phyloP scores from a whole-genome alignment of 2,113 vertebrate species.

The Xenopus borealis region DNA sequence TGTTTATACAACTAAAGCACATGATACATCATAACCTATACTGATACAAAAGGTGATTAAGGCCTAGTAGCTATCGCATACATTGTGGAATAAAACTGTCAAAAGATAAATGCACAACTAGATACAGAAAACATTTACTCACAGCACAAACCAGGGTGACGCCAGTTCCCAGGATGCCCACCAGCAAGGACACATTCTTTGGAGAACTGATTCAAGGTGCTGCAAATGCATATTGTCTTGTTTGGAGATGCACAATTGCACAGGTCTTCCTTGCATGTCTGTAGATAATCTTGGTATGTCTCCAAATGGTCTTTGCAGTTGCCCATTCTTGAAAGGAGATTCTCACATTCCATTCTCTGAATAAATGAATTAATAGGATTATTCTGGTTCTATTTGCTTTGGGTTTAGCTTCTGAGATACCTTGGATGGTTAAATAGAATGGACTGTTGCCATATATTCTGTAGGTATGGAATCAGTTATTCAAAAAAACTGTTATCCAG shows the following conservation, averaged over 20 bases:
- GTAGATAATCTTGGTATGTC: conserved; percentile 52
- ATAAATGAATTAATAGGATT: not conserved
- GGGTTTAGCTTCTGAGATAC: too few species aligned
- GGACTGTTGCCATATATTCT: too few species aligned
- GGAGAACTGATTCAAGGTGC: conserved; percentile 64
- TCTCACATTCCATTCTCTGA: conserved; percentile 59
- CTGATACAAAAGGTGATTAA: too few species aligned
- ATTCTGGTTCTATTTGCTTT: not conserved
- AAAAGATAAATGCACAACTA: too few species aligned
- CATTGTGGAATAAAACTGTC: too few species aligned
- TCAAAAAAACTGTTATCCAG: too few species aligned
- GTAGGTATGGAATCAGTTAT: too few species aligned
- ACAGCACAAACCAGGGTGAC: conserved; percentile 60
- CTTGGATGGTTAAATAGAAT: too few species aligned
- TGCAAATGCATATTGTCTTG: conserved; percentile 55
- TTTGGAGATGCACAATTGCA: conserved; percentile 50
- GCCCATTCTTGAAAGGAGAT: conserved; percentile 55
- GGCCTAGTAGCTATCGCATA: too few species aligned
- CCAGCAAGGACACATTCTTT: conserved; percentile 60
- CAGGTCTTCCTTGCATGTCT: conserved; percentile 58
- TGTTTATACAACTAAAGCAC: too few species aligned
- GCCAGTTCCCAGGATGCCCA: conserved; percentile 63
- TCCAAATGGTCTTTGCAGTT: conserved; percentile 54
- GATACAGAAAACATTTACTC: conserved; percentile 45
- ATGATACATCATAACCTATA: too few species aligned